A percentile compares a stretch with the other conserved stretches of the same genome.
These are phyloP conservation scores for Megastigmus dorsalis DNA, from an alignment of 2,888 invertebrate genomes.

Conservation along the genomic window DNA sequence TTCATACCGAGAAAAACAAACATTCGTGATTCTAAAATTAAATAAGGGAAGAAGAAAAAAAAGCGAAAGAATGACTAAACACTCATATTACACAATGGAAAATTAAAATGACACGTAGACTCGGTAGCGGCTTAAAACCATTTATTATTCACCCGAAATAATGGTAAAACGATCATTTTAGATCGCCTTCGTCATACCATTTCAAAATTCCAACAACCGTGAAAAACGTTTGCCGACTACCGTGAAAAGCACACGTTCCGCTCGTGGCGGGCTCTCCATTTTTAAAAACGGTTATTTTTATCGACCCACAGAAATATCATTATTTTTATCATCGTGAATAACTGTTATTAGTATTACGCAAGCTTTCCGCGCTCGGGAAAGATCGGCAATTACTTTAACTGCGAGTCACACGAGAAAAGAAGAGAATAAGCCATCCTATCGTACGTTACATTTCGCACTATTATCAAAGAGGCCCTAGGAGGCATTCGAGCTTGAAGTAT, in stretches of 20 bases:
- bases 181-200: slow-evolving; percentile 18
- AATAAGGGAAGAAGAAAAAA: not conserved
- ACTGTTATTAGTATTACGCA: slow-evolving; percentile 21
- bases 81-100: not conserved
- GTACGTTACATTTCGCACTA: too few relatives aligned
- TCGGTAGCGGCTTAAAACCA: slow-evolving; percentile 7
- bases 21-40: not conserved
- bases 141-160: slow-evolving; percentile 17
- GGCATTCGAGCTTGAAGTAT: too few relatives aligned
- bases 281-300: slow-evolving; percentile 45
- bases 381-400: not conserved
- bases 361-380: not conserved
- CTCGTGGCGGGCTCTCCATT: slow-evolving; percentile 12
- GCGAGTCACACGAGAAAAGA: slow-evolving; percentile 3
- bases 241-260: too few relatives aligned
- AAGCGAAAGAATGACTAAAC: not conserved
- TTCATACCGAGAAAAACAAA: not conserved
- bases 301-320: slow-evolving; percentile 12
- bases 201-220: slow-evolving; percentile 32
- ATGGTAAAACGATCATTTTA: slow-evolving; percentile 35
- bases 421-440: too few relatives aligned
- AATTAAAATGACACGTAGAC: not conserved
- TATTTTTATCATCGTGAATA: slow-evolving; percentile 23
- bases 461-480: too few relatives aligned
- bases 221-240: too few relatives aligned